Evolutionary conservation across 2,797 vertebrate genomes (phyloP).

Genomic region (Octomys mimax): DNA sequence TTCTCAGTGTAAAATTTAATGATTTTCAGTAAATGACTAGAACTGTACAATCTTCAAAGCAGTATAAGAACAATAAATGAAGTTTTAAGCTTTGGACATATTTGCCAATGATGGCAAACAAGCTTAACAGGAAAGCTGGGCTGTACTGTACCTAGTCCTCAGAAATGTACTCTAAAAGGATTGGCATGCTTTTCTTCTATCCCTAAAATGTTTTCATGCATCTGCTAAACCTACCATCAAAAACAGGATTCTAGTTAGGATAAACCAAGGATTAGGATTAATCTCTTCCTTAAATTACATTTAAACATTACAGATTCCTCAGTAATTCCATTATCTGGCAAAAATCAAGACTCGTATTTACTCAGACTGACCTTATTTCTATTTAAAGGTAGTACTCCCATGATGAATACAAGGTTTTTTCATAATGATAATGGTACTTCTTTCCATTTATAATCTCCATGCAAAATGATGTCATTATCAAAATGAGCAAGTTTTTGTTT

Average conservation of each 20-base stretch:
- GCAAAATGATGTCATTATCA: background rate
- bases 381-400: background rate
- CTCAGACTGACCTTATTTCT: background rate
- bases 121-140: background rate
- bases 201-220: background rate
- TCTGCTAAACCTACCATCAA: slow-evolving; percentile 27
- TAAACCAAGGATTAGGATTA: slow-evolving; percentile 32
- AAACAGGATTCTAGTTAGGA: slow-evolving; percentile 23
- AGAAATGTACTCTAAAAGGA: background rate
- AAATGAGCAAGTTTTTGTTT: background rate
- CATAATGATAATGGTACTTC: background rate
- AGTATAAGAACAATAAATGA: background rate
- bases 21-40: background rate
- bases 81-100: background rate
- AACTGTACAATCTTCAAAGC: background rate
- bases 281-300: background rate
- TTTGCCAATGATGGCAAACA: background rate
- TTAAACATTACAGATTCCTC: background rate
- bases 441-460: background rate
- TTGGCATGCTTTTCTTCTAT: background rate
- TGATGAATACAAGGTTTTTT: background rate
- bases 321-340: background rate
- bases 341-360: slow-evolving; percentile 16
- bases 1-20: background rate
- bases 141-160: background rate